phyloP scores from a whole-genome alignment of 2,888 invertebrate species.

The Diloba caeruleocephala region DNA sequence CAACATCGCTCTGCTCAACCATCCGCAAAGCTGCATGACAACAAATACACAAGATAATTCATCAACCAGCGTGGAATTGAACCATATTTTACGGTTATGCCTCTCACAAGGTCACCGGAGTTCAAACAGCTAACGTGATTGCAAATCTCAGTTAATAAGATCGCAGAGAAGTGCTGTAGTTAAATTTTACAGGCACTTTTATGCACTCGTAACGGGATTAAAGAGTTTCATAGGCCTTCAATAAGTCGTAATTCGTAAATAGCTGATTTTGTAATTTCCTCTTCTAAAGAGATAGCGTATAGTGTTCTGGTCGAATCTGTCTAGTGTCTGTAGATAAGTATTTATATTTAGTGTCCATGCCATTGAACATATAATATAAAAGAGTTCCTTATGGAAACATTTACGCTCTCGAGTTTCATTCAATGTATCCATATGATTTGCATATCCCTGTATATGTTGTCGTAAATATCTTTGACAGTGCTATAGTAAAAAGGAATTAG shows the following conservation, averaged over 20 bases:
- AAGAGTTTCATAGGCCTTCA: slow-evolving; percentile 7
- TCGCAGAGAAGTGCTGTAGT: not conserved
- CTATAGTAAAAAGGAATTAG: no score
- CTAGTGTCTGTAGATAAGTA: not conserved
- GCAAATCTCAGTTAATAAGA: not conserved
- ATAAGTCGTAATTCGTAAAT: slow-evolving; percentile 16
- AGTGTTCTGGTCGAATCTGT: slow-evolving; percentile 1
- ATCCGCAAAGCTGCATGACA: no score
- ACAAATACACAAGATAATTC: slow-evolving; percentile 5
- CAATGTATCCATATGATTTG: not conserved
- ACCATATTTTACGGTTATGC: slow-evolving; percentile 23
- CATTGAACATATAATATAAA: slow-evolving; percentile 15
- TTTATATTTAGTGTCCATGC: slow-evolving; percentile 13
- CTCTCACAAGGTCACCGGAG: slow-evolving; percentile 29
- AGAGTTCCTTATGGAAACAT: slow-evolving; percentile 6
- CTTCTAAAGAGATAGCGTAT: not conserved
- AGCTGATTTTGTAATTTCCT: slow-evolving; percentile 19
- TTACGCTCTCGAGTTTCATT: not conserved
- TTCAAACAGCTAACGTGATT: slow-evolving; percentile 19
- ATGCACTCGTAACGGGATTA: slow-evolving; percentile 11
- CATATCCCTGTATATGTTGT: no score
- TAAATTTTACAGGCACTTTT: slow-evolving; percentile 8
- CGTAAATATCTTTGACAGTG: no score
- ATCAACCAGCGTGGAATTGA: slow-evolving; percentile 7
- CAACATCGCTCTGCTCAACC: no score